A percentile compares a stretch with the other conserved stretches of the same genome.
Conservation (phyloP, 2,888 invertebrate species). For the Acanthococcus lagerstroemiae region DNA sequence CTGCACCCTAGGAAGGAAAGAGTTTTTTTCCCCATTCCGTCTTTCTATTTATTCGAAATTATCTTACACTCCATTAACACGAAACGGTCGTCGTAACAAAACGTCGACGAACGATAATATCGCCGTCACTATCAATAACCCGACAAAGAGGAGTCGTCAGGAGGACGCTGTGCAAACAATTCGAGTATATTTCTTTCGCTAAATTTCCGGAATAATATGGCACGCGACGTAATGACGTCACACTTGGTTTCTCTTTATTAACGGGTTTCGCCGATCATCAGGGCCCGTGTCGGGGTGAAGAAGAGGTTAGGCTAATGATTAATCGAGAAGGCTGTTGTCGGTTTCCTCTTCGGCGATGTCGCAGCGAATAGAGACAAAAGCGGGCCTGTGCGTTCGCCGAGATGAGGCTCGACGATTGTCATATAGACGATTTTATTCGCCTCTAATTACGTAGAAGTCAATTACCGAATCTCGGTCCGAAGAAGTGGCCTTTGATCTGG, state of each 20-base stretch:
- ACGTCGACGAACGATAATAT: constrained; percentile 8
- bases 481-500: too few relatives aligned
- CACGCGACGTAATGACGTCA: constrained; percentile 26
- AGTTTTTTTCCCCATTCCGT: too few relatives aligned
- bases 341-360: background rate
- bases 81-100: constrained; percentile 16
- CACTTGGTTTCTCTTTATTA: constrained; percentile 25
- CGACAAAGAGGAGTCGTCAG: constrained; percentile 17
- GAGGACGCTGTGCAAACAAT: constrained; percentile 24
- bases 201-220: constrained; percentile 26
- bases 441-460: too few relatives aligned
- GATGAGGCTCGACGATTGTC: background rate
- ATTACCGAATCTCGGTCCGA: too few relatives aligned
- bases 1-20: constrained; percentile 13
- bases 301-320: constrained; percentile 9
- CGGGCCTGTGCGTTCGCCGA: too few relatives aligned
- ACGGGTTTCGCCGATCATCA: constrained; percentile 2
- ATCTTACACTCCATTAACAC: constrained; percentile 26
- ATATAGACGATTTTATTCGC: too few relatives aligned
- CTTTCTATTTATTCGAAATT: constrained; percentile 4
- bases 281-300: background rate
- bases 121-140: constrained; percentile 22
- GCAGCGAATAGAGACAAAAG: background rate
- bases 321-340: constrained; percentile 7
- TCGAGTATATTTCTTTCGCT: constrained; percentile 17